phyloP scores from a whole-genome alignment of 2,113 vertebrate species.

The Eurypyga helias region DNA sequence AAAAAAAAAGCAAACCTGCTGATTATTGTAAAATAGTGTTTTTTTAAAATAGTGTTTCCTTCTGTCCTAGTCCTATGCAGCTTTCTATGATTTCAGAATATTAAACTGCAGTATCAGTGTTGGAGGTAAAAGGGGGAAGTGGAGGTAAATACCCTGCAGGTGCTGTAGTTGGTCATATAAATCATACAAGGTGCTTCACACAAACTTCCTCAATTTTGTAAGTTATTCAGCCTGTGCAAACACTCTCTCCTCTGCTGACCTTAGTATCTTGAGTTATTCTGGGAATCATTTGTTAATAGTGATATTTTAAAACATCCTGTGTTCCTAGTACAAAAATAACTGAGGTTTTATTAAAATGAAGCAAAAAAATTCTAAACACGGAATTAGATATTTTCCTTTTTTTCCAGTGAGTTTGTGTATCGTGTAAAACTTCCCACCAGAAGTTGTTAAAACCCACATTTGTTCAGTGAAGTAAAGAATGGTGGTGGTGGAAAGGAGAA shows the following conservation, averaged over 20 bases:
- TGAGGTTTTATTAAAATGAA: not conserved
- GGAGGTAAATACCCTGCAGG: not conserved
- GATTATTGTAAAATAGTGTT: not conserved
- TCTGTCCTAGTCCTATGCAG: not conserved
- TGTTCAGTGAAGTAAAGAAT: not conserved
- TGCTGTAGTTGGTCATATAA: not conserved
- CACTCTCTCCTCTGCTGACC: not conserved
- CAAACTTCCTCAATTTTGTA: not conserved
- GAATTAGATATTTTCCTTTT: accelerated
- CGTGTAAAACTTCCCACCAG: not conserved
- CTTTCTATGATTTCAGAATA: not conserved
- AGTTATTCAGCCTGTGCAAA: not conserved
- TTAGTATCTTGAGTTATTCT: not conserved
- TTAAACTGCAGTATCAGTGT: not conserved
- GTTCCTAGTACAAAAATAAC: not conserved
- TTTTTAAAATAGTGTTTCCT: not conserved
- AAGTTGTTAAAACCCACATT: not conserved
- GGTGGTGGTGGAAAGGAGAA: not conserved
- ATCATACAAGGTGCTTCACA: not conserved
- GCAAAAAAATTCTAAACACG: not conserved
- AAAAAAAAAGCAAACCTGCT: not conserved
- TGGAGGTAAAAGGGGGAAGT: not conserved
- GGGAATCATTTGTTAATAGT: not conserved
- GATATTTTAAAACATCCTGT: not conserved
- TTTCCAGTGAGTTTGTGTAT: not conserved